Evolutionary conservation across 2,797 vertebrate genomes (phyloP).

Genomic region (Cacajao melanocephalus): DNA sequence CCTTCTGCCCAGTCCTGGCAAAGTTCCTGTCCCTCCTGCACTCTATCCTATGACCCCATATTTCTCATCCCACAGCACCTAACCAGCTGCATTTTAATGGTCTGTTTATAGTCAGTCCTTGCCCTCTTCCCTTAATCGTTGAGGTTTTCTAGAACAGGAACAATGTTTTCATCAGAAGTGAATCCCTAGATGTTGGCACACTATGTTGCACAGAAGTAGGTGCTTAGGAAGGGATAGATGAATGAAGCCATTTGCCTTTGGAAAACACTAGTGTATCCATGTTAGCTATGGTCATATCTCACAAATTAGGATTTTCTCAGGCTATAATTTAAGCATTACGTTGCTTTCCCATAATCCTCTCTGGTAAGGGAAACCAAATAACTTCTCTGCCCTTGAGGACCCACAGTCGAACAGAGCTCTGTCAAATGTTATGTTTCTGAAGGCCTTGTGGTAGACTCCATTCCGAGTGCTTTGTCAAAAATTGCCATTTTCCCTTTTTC

Average conservation of each 20-base stretch:
- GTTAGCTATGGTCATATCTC: neutral
- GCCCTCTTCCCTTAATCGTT: accelerated
- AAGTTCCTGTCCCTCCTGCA: neutral
- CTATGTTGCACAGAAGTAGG: neutral
- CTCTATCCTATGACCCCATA: neutral
- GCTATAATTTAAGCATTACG: neutral
- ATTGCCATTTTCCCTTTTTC: neutral
- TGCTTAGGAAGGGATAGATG: neutral
- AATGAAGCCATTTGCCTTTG: constrained; percentile 6
- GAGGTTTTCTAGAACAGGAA: neutral
- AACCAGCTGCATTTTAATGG: neutral
- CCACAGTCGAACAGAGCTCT: neutral
- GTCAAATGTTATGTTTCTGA: neutral
- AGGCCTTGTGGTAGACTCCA: neutral
- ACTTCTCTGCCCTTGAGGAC: neutral
- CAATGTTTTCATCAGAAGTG: neutral
- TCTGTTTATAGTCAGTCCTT: neutral
- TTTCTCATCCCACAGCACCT: neutral
- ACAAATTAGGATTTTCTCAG: neutral
- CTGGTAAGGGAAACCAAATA: neutral
- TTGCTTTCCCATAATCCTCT: constrained; percentile 14
- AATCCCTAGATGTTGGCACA: neutral
- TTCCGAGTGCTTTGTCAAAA: neutral
- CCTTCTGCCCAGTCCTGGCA: neutral
- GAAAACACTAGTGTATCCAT: neutral